These are phyloP conservation scores for Eurypyga helias DNA, from an alignment of 2,113 vertebrate genomes.

Conservation along the genomic window DNA sequence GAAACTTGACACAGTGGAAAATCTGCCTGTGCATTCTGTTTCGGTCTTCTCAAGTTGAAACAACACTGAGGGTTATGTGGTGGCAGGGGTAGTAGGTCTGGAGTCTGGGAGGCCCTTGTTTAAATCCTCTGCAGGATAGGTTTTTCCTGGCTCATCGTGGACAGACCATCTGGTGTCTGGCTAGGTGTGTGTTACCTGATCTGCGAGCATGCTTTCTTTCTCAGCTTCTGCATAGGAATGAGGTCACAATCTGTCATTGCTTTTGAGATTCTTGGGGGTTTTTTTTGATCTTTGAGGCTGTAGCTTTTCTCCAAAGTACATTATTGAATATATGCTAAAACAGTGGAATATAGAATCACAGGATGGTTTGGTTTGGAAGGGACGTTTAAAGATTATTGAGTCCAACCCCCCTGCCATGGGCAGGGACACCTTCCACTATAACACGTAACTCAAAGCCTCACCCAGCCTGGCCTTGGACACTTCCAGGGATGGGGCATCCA, in stretches of 20 bases:
- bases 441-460: background rate
- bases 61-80: background rate
- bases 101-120: background rate
- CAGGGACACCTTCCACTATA: background rate
- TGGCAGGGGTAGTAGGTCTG: background rate
- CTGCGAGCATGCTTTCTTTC: background rate
- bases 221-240: background rate
- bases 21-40: background rate
- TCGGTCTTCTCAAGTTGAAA: background rate
- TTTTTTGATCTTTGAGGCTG: background rate
- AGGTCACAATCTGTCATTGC: background rate
- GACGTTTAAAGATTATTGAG: background rate
- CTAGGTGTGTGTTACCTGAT: background rate
- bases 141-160: background rate
- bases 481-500: background rate
- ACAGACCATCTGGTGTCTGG: background rate
- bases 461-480: background rate
- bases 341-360: background rate
- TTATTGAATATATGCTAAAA: background rate
- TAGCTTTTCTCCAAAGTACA: background rate
- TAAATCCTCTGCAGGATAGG: background rate
- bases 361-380: background rate
- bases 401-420: rapidly evolving
- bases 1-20: background rate
- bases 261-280: background rate